Evolutionary conservation across 1,140 invertebrate species (phyloP).

Genomic region (Pentalonia nigronervosa): DNA sequence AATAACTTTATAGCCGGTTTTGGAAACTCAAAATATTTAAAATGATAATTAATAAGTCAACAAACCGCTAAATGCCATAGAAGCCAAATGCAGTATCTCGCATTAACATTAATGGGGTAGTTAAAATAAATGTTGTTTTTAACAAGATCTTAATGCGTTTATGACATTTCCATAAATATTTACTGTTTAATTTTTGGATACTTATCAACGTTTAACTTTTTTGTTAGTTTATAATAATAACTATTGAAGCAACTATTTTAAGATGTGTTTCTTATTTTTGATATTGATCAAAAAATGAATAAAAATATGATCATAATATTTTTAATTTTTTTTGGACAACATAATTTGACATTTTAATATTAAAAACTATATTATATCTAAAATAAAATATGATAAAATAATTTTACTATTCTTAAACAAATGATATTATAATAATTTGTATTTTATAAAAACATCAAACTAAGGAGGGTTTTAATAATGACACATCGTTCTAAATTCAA

Average conservation of each 20-base stretch:
- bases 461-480: too few species aligned
- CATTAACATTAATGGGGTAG: neutral
- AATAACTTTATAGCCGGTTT: neutral
- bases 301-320: neutral
- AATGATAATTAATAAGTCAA: neutral
- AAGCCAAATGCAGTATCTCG: neutral
- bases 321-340: too few species aligned
- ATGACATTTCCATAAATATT: conserved; percentile 9
- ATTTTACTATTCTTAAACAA: too few species aligned
- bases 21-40: neutral
- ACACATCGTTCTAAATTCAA: too few species aligned
- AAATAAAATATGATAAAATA: too few species aligned
- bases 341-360: too few species aligned
- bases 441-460: too few species aligned
- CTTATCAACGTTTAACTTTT: neutral
- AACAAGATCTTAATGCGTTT: conserved; percentile 2
- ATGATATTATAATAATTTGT: too few species aligned
- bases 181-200: neutral
- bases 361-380: too few species aligned
- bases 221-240: neutral
- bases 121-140: neutral
- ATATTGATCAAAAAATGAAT: neutral
- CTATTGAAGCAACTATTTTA: neutral
- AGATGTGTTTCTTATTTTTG: neutral
- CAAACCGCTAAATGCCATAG: neutral